These are phyloP conservation scores for Xiphorhynchus erythropygius DNA, from an alignment of 2,797 vertebrate genomes.

Conservation along the genomic window DNA sequence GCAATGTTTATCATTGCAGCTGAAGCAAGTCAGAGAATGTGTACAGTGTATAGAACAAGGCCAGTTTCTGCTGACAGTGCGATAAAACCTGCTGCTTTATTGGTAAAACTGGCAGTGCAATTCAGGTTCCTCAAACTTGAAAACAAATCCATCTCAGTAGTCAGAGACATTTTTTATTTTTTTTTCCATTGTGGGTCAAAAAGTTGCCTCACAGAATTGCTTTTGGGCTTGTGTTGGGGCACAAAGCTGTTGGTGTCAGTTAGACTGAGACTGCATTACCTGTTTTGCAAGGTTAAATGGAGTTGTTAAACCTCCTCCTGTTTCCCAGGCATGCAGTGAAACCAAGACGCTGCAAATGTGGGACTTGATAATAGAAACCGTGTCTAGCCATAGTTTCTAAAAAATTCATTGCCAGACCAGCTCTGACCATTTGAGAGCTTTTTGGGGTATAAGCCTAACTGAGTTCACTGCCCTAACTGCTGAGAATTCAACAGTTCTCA, in stretches of 20 bases:
- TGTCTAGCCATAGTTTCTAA: background rate
- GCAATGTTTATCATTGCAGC: conserved; percentile 10
- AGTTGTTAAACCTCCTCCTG: background rate
- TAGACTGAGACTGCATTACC: background rate
- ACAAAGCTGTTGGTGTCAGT: background rate
- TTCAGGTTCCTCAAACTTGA: background rate
- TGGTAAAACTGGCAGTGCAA: background rate
- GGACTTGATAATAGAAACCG: background rate
- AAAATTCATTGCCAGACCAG: background rate
- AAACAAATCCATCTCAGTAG: background rate
- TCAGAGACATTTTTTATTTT: background rate
- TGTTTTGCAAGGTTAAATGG: background rate
- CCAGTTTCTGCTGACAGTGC: background rate
- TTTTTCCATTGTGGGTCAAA: background rate
- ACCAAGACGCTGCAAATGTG: background rate
- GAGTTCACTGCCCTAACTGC: background rate
- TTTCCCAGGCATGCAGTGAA: background rate
- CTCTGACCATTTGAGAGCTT: background rate
- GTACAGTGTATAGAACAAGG: conserved; percentile 15
- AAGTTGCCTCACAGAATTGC: background rate
- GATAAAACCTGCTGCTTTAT: background rate
- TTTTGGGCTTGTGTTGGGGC: background rate
- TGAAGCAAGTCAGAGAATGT: background rate
- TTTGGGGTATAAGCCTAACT: background rate
- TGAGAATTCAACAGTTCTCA: background rate